Evolutionary conservation across 2,113 vertebrate genomes (phyloP).

Genomic region (Petrocephalus microphthalmus): DNA sequence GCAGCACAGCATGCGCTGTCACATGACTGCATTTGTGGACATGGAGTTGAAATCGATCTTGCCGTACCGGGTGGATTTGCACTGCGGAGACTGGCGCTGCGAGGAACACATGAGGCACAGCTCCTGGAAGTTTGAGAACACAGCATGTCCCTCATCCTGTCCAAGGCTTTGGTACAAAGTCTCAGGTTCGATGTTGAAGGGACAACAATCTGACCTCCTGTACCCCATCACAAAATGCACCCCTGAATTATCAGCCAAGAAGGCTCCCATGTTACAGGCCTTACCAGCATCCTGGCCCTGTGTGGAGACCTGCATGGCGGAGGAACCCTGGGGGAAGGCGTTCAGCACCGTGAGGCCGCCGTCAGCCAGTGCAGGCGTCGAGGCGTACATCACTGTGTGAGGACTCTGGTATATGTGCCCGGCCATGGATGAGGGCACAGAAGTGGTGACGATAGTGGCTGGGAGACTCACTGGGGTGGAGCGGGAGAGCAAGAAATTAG

Average conservation of each 20-base stretch:
- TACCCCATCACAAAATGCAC: background rate
- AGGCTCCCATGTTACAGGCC: slow-evolving; percentile 22
- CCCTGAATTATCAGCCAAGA: background rate
- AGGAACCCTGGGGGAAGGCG: slow-evolving; percentile 85
- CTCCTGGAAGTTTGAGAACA: slow-evolving; percentile 58
- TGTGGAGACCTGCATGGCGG: slow-evolving; percentile 89
- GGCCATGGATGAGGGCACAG: slow-evolving; percentile 84
- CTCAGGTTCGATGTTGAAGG: background rate
- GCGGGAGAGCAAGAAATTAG: background rate
- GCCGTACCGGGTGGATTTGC: slow-evolving; percentile 92
- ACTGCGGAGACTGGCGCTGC: slow-evolving; percentile 90
- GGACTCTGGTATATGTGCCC: slow-evolving; percentile 97
- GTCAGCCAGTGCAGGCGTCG: slow-evolving; percentile 77
- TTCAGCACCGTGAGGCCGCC: slow-evolving; percentile 91
- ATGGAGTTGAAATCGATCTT: slow-evolving; percentile 71
- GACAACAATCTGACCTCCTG: background rate
- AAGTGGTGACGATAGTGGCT: slow-evolving; percentile 95
- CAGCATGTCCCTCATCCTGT: background rate
- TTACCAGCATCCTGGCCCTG: slow-evolving; percentile 88
- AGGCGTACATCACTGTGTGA: slow-evolving; percentile 93
- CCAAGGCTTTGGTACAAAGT: background rate
- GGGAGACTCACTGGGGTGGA: slow-evolving; percentile 79
- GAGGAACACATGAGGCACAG: slow-evolving; percentile 90
- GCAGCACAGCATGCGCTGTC: slow-evolving; percentile 23
- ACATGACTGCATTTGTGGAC: slow-evolving; percentile 49